Evolutionary conservation across 2,888 invertebrate species (phyloP), one percentile per base, ranked within the genome.

Genomic region (Brachyptera putata): DNA sequence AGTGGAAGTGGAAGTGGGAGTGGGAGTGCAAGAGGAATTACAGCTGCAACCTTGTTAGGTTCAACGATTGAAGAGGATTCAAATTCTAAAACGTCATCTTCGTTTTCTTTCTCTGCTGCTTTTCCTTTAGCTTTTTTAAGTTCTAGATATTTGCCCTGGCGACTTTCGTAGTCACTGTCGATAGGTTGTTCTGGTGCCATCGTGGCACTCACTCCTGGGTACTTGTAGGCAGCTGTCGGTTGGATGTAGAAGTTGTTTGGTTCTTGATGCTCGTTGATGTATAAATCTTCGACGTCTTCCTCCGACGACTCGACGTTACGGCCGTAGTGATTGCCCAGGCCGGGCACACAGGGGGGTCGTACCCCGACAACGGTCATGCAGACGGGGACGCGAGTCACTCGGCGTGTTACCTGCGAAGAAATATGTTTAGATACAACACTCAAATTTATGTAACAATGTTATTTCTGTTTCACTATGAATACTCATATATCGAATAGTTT

Each of bases 361-460:
- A 65, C 64, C 7, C 64, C 67, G 49, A 62, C 26, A 3, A 64
- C 65, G 1, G 67, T 64, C 64, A 68, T 62, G 56, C 68, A 68
- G 16, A 68, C 64, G 1, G 68, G 68, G 41, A 67, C 66, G 3
- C 65, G 58, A 0, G 67, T 67, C 39, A 66, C 58, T 13, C 61
- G 58, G 16, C 63, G 64, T 1, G 68, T 68, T 25, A 67, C 64
- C 68, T 68, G 60, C 2, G 55, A 59, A n/a, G n/a, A n/a, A n/a
- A n/a, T 18, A 58, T n/a, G n/a, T n/a, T n/a, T n/a, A n/a, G n/a
- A n/a, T n/a, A n/a, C n/a, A n/a, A n/a, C n/a, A n/a, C n/a, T n/a
- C n/a, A n/a, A n/a, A n/a, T n/a, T n/a, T n/a, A n/a, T n/a, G n/a
- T n/a, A n/a, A n/a, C n/a, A n/a, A n/a, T n/a, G n/a, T n/a, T n/a